Percentiles rank a stretch among this genome's conserved stretches.
phyloP scores from a whole-genome alignment of 92 coral and sea anemone species.

The Blastomussa wellsi region DNA sequence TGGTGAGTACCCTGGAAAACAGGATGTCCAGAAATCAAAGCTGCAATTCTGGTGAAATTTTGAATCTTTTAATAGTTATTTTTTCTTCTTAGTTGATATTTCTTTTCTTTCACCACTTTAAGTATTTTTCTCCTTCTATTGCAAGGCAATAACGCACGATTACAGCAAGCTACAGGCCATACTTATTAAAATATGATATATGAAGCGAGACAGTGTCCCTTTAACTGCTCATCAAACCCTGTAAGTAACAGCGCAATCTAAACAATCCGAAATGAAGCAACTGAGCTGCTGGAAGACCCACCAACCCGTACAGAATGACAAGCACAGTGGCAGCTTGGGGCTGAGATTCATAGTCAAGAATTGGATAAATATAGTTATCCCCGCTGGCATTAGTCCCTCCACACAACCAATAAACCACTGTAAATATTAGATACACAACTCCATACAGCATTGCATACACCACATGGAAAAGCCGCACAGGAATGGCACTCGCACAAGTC shows the following conservation, averaged over 20 bases:
- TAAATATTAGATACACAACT: slow-evolving; percentile 46
- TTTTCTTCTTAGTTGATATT: too few species aligned
- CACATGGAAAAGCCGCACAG: slow-evolving; percentile 69
- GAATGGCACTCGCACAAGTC: slow-evolving; percentile 57
- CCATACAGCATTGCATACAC: slow-evolving; percentile 67
- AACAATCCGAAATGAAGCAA: slow-evolving; percentile 56
- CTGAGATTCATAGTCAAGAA: slow-evolving; percentile 31
- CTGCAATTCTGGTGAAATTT: too few species aligned
- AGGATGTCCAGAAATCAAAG: too few species aligned
- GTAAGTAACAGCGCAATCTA: slow-evolving; percentile 43
- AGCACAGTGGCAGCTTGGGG: slow-evolving; percentile 11
- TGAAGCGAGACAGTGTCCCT: too few species aligned
- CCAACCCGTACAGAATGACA: slow-evolving; percentile 18
- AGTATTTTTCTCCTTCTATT: too few species aligned
- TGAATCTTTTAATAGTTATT: too few species aligned
- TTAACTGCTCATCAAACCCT: background rate
- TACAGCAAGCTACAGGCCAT: too few species aligned
- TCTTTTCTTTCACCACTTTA: too few species aligned
- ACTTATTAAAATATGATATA: too few species aligned
- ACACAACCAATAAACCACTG: slow-evolving; percentile 68
- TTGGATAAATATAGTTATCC: slow-evolving; percentile 58
- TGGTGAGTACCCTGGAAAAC: too few species aligned
- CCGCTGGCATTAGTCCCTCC: slow-evolving; percentile 63
- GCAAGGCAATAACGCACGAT: too few species aligned
- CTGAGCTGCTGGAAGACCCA: slow-evolving; percentile 52